Conservation (phyloP, 2,797 vertebrate genomes). For the Mus spretus region DNA sequence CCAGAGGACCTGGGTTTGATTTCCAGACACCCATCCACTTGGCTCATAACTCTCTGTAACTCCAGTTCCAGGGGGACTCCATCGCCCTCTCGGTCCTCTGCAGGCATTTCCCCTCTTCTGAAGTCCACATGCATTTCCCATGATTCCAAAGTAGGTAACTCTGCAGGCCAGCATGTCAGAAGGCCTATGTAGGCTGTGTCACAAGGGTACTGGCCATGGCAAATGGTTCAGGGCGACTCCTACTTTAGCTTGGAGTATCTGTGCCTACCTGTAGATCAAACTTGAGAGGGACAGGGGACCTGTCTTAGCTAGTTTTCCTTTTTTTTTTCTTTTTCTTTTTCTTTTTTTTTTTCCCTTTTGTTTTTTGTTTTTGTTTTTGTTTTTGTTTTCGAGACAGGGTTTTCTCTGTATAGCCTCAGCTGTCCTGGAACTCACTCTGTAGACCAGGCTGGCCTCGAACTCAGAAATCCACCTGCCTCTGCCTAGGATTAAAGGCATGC, state of each 20-base stretch:
- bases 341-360: too few relatives aligned
- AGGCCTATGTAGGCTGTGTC: neutral
- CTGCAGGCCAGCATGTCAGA: neutral
- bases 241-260: neutral
- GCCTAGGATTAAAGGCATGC: too few relatives aligned
- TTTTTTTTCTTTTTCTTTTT: too few relatives aligned
- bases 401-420: too few relatives aligned
- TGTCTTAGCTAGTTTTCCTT: neutral
- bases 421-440: too few relatives aligned
- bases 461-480: too few relatives aligned
- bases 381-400: too few relatives aligned
- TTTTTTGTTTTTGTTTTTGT: too few relatives aligned
- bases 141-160: rapidly evolving
- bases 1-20: neutral
- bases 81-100: neutral
- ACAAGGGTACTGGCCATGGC: neutral
- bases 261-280: neutral
- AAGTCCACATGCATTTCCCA: neutral
- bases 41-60: neutral
- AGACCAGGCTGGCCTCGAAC: too few relatives aligned
- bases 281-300: neutral
- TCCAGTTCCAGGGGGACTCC: neutral
- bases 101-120: neutral
- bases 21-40: neutral
- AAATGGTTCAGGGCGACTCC: too few relatives aligned